Percentiles rank a stretch among this genome's conserved stretches.
Evolutionary conservation across 1,140 invertebrate genomes (phyloP).

Genomic region (Tribolium castaneum): DNA sequence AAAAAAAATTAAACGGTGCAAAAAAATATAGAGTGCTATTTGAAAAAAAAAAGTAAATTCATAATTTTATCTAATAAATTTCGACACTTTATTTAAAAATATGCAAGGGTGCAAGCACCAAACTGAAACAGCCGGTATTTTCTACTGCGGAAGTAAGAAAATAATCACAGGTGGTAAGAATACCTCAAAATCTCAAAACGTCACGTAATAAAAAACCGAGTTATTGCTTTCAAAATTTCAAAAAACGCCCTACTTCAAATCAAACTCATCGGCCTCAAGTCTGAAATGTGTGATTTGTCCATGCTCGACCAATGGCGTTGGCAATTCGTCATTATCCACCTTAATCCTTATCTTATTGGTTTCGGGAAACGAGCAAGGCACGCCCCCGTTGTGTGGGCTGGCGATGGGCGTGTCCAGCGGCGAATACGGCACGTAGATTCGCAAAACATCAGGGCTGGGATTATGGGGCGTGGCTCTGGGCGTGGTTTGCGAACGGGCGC

Average conservation of each 20-base stretch:
- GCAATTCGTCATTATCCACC: slow-evolving; percentile 75
- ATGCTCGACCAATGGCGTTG: slow-evolving; percentile 77
- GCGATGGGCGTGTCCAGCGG: slow-evolving; percentile 65
- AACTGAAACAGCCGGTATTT: no score
- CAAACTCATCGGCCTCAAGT: slow-evolving; percentile 66
- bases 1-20: no score
- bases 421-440: slow-evolving; percentile 81
- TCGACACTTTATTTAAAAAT: no score
- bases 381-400: slow-evolving; percentile 67
- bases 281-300: slow-evolving; percentile 69
- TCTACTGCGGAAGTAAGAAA: no score
- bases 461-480: slow-evolving; percentile 71
- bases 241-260: slow-evolving; percentile 47
- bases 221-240: slow-evolving; percentile 2
- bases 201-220: not conserved
- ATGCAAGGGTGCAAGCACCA: no score
- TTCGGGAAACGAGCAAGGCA: slow-evolving; percentile 65
- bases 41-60: no score
- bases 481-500: slow-evolving; percentile 69
- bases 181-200: not conserved
- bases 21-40: no score
- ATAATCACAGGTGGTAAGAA: not conserved
- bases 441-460: slow-evolving; percentile 75
- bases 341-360: slow-evolving; percentile 74
- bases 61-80: no score